Conservation (phyloP, 2,113 vertebrate genomes). For the Lasiurus cinereus region DNA sequence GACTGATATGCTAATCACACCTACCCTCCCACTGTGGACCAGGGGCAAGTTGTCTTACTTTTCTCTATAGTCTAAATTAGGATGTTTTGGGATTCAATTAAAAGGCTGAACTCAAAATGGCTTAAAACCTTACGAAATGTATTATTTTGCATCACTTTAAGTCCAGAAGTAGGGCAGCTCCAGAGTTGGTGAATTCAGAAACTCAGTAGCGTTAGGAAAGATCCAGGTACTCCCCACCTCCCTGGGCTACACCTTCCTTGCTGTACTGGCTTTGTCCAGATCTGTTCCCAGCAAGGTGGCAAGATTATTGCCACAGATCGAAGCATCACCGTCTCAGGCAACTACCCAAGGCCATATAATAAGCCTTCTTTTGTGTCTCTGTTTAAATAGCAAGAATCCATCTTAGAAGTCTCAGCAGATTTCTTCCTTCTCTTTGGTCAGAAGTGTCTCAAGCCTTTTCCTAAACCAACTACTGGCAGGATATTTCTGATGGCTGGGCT, state of each 20-base stretch:
- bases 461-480: not conserved
- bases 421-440: not conserved
- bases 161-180: not conserved
- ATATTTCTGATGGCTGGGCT: not conserved
- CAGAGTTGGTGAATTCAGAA: not conserved
- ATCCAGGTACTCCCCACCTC: not conserved
- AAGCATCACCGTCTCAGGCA: not conserved
- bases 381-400: not conserved
- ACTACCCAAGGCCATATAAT: not conserved
- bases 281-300: not conserved
- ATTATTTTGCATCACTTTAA: not conserved
- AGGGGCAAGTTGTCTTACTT: not conserved
- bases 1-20: not conserved
- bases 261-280: not conserved
- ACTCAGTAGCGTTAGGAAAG: not conserved
- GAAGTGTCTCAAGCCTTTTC: not conserved
- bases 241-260: not conserved
- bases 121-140: not conserved
- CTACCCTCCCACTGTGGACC: not conserved
- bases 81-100: not conserved
- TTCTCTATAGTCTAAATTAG: not conserved
- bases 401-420: not conserved
- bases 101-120: not conserved
- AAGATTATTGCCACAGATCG: not conserved
- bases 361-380: not conserved